Base-by-base conservation (phyloP, 2,113 vertebrate species). In the Apodemus sylvaticus region DNA sequence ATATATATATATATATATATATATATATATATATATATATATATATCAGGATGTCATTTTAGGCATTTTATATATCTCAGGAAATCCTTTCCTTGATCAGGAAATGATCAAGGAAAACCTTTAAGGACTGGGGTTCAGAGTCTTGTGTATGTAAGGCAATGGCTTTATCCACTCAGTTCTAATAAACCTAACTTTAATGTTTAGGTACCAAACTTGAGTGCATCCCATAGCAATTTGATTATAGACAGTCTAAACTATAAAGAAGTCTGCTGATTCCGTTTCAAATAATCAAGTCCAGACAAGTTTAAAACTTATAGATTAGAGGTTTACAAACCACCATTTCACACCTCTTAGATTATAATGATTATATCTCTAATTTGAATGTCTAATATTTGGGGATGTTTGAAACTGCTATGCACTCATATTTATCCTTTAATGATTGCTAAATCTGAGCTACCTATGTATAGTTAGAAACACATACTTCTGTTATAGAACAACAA, bases 221-320 rank as follows among this genome's bases (percentile, higher is more conserved):
- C 16, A 71, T 71, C 14, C 68, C 34, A 71, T 19, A 73, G n/a
- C 70, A 73, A 39, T 39, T 39, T 73, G 19, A 73, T 73, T 39
- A 39, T 73, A 73, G 64, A 66, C 64, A 34, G 64, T 68, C 29
- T 68, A 68, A 68, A 68, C 64, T 68, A 68, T 31, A 68, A 20
- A 95, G 68, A 91, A 74, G 48, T 53, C 16, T 77, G 16, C 24
- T 2, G 48, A n/a, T 74, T 64, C 39, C 10, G 5, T 39, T 87
- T 90, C 68, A 90, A 92, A 90, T 91, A 94, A 95, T 91, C 88
- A 11, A 81, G 55, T 90, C 89, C 92, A 93, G 83, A 86, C 26
- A 22, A 70, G 77, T 70, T 74, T 83, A 78, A 94, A 88, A 39
- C n/a, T 9, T 93, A 85, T 79, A 53, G 17, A 36, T 73, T 91